Evolutionary conservation across 2,113 vertebrate genomes (phyloP), one percentile per base, ranked within the genome.

Genomic region (Centropus bengalensis): DNA sequence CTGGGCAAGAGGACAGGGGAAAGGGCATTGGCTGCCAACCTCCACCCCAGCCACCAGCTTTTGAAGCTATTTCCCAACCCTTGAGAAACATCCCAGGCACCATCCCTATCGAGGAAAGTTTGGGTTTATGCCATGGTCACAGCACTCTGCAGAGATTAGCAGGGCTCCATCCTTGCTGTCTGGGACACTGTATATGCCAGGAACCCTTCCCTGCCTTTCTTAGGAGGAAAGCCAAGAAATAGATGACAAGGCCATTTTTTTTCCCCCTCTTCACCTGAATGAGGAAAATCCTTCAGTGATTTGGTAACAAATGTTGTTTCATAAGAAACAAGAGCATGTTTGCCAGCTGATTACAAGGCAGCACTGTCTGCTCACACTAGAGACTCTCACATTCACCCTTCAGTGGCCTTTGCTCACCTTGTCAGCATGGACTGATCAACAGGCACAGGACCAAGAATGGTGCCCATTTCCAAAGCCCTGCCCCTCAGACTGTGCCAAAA

Each of bases 111-210:
- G 10, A 27, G 52, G 27, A 58, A 40, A 15, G 12, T 3, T 38
- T 0, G 3, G n/a, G 59, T 1, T 55, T 10, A 2, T 6, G 44
- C 56, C 21, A 7, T 6, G 9, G 47, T 8, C n/a, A 8, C 6
- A 1, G 51, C 24, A 1, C 21, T 6, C 47, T 27, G 8, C 8
- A 4, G 33, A 42, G 42, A 5, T 51, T 3, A 13, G 8, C 49
- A 60, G 44, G 33, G 16, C 42, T 56, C 40, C n/a, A 9, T 33
- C 4, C 8, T 7, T 42, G 6, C 3, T 47, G 52, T 8, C 6
- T 3, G 47, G 22, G 12, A 12, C 22, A 2, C 3, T 0, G 4
- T 6, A 32, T 0, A 0, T 18, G 38, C 32, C 12, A 1, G 30
- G 8, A 77, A 11, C 30, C 12, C n/a, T 70, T 40, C 19, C 9